A percentile compares a stretch with the other conserved stretches of the same genome.
Conservation (phyloP, 2,797 vertebrate genomes). For the Spinus pinus region DNA sequence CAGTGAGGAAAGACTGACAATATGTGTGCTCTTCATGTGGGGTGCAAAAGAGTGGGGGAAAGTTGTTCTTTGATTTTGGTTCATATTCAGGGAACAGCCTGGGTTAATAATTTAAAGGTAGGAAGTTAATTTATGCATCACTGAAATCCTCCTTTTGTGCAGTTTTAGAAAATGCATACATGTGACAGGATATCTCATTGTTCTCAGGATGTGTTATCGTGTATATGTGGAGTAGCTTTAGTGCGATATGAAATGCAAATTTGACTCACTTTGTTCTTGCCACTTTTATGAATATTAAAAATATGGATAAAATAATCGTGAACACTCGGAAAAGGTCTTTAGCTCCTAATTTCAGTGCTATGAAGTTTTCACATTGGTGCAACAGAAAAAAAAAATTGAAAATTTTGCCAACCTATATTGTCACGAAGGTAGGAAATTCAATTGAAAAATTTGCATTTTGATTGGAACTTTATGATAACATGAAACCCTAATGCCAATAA, state of each 20-base stretch:
- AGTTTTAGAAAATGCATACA: conserved; percentile 61
- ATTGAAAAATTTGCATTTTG: conserved; percentile 64
- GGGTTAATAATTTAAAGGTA: conserved; percentile 67
- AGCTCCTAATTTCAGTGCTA: conserved; percentile 51
- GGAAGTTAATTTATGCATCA: conserved; percentile 64
- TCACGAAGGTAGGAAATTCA: conserved; percentile 18
- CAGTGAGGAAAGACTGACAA: not conserved
- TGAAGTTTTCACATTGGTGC: conserved; percentile 30
- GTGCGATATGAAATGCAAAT: conserved; percentile 72
- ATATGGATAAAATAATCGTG: conserved; percentile 69
- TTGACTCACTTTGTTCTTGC: conserved; percentile 69
- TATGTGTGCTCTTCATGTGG: not conserved
- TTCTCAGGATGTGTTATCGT: conserved; percentile 57
- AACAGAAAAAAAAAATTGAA: conserved; percentile 30
- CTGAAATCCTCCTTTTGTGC: conserved; percentile 65
- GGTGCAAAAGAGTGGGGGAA: not conserved
- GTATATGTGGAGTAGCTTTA: conserved; percentile 56
- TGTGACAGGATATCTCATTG: conserved; percentile 70
- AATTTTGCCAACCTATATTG: conserved; percentile 32
- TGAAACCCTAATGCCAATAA: not conserved
- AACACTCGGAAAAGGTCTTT: conserved; percentile 62
- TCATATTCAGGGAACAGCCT: conserved; percentile 42
- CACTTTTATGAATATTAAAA: conserved; percentile 77
- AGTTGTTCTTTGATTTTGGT: conserved; percentile 40
- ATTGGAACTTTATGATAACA: not conserved